Conservation (phyloP, 2,113 vertebrate species). For the Gobiocypris rarus region DNA sequence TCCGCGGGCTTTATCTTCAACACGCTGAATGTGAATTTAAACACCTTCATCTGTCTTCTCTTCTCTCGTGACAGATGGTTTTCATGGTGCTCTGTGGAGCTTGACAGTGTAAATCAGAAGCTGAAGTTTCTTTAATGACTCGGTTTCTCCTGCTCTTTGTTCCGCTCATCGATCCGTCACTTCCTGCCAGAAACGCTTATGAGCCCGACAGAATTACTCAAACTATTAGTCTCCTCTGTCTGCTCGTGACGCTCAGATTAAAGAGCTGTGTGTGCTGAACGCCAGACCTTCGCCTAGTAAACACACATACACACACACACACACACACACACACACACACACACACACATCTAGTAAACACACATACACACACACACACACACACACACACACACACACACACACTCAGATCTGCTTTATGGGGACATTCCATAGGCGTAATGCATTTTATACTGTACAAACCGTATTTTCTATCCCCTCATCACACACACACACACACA, state of each 20-base stretch:
- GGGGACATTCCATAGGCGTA: too few relatives aligned
- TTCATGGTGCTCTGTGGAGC: not conserved
- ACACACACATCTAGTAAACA: too few relatives aligned
- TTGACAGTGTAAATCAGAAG: not conserved
- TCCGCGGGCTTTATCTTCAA: not conserved
- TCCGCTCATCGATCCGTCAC: not conserved
- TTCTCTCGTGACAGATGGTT: not conserved
- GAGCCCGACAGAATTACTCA: not conserved
- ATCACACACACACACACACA: too few relatives aligned
- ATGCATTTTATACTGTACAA: too few relatives aligned
- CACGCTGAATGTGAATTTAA: not conserved
- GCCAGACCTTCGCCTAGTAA: not conserved
- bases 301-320: not conserved
- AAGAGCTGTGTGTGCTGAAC: not conserved
- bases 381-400: not conserved
- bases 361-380: too few relatives aligned
- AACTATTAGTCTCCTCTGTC: constrained; percentile 4
- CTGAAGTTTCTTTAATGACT: not conserved
- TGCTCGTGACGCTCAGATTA: not conserved
- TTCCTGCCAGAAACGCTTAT: not conserved
- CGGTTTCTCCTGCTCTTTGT: not conserved
- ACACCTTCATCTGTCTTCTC: not conserved
- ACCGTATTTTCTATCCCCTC: too few relatives aligned
- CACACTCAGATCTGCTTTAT: too few relatives aligned
- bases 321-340: not conserved